Base-by-base conservation (phyloP, 2,888 invertebrate genomes). In the Carabus problematicus region DNA sequence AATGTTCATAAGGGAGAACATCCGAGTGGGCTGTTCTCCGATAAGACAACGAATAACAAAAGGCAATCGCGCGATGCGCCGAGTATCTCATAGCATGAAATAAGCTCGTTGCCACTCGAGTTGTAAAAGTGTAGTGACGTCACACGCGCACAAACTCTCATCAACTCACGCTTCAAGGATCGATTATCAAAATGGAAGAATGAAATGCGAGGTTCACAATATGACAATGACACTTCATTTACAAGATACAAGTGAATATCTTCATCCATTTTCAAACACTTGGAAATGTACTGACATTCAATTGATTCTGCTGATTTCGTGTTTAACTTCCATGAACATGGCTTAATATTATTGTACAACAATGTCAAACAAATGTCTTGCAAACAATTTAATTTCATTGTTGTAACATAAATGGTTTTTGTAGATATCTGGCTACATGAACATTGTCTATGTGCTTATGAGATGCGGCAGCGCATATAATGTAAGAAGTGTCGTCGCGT, bases 101-200 rank as follows among this genome's bases (percentile, higher is more conserved):
- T 64, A 55, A 64, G 55, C 40, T 56, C 54, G 16, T 54, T 62
- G 64, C 9, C 41, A 54, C 64, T 54, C 42, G 54, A 62, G 39
- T 16, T 45, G 49, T 49, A 49, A 45, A 62, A 62, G 62, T 49
- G 64, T 64, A 55, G 42, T 55, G 64, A 56, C 64, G 64, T 55
- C 43, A 54, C 54, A 45, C 40, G n/a, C 8, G 19, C 14, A 40
- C 42, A 52, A 18, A n/a, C 12, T 11, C 18, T 42, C 56, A 29
- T 64, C 59, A 59, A 60, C 52, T 67, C 29, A 29, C 54, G 14
- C 42, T 42, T 12, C 11, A 63, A 19, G 60, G 52, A 52, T 60
- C 67, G 60, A 60, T 67, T 67, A 67, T 67, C 60, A 67, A 60
- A 67, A 60, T 59, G 41, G 18, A 54, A 60, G 67, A 54, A 67